These are phyloP conservation scores for Reticulitermes speratus DNA, from an alignment of 1,140 invertebrate genomes.

Conservation along the genomic window DNA sequence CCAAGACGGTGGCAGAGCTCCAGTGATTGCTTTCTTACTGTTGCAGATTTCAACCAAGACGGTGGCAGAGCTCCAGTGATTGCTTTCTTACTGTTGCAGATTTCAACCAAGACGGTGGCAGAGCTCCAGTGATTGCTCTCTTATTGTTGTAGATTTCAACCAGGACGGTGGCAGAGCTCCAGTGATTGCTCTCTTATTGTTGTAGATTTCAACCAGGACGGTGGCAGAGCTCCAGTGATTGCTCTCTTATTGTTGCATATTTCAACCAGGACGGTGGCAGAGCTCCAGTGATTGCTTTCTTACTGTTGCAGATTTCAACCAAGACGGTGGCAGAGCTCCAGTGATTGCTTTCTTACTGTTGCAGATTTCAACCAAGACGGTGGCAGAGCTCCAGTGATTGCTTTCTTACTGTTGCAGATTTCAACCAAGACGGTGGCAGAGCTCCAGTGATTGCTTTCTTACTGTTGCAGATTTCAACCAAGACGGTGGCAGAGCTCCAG, in stretches of 20 bases:
- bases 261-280: conserved; percentile 94
- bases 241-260: conserved; percentile 60
- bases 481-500: conserved; percentile 64
- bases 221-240: conserved; percentile 43
- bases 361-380: conserved; percentile 93
- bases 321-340: conserved; percentile 68
- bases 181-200: conserved; percentile 37
- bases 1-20: conserved; percentile 72
- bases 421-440: conserved; percentile 89
- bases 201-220: conserved; percentile 92
- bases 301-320: conserved; percentile 81
- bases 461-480: conserved; percentile 84
- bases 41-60: conserved; percentile 91
- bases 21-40: neutral
- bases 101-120: conserved; percentile 93
- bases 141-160: conserved; percentile 79
- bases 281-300: too few species aligned
- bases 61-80: conserved; percentile 50
- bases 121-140: too few species aligned
- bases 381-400: too few species aligned
- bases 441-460: too few species aligned
- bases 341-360: conserved; percentile 40
- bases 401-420: conserved; percentile 65
- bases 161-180: conserved; percentile 71
- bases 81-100: conserved; percentile 59